These are phyloP conservation scores for Drosophila sulfurigaster DNA, from an alignment of 1,140 invertebrate species.

Conservation along the genomic window DNA sequence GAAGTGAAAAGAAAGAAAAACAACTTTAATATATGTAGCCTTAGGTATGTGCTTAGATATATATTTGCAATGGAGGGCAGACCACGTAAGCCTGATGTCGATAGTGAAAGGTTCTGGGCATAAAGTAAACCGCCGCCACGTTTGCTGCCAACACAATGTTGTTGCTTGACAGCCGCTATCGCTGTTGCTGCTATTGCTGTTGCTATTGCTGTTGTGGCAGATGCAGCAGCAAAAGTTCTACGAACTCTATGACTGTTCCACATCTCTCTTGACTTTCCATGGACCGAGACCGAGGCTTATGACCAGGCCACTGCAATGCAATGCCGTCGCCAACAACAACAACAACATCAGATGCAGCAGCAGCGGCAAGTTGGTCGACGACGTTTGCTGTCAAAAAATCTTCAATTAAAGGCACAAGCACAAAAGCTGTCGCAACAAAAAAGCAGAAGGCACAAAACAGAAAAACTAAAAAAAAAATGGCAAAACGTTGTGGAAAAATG, in stretches of 20 bases:
- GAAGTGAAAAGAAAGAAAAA: background rate
- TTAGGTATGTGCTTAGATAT: constrained; percentile 7
- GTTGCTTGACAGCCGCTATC: constrained; percentile 47
- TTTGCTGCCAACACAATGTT: constrained; percentile 19
- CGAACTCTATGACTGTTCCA: constrained; percentile 67
- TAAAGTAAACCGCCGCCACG: constrained; percentile 14
- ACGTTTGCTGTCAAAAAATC: constrained; percentile 81
- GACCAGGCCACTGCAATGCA: constrained; percentile 7
- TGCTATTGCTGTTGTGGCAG: constrained; percentile 31
- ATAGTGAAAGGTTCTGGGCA: constrained; percentile 68
- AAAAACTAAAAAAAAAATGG: constrained; percentile 45
- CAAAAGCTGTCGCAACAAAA: constrained; percentile 72
- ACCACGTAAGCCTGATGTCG: constrained; percentile 37
- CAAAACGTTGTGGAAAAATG: constrained; percentile 45
- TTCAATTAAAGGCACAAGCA: constrained; percentile 82
- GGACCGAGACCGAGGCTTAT: background rate
- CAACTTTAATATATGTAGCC: constrained; percentile 15
- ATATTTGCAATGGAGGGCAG: constrained; percentile 18
- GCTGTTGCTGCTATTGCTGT: constrained; percentile 24
- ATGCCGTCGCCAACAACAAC: constrained; percentile 7
- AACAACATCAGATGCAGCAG: constrained; percentile 5
- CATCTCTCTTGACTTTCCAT: constrained; percentile 77
- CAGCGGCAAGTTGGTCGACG: constrained; percentile 45
- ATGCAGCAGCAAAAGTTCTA: constrained; percentile 66
- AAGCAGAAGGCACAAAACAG: constrained; percentile 10